phyloP scores from a whole-genome alignment of 2,797 vertebrate species.

The Pogonophryne albipinna region DNA sequence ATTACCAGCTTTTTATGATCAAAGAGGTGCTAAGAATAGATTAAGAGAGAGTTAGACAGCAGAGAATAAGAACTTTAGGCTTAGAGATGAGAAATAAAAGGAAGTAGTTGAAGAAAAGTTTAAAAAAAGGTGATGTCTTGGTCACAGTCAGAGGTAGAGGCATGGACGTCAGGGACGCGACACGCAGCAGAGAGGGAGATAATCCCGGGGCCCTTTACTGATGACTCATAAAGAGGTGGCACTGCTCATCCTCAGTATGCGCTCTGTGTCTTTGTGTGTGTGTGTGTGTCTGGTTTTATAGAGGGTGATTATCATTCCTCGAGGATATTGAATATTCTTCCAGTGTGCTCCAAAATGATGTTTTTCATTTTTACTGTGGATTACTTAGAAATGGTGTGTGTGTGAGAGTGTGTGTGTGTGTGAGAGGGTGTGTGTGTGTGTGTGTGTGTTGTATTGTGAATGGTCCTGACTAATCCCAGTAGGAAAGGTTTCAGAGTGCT shows the following conservation, averaged over 20 bases:
- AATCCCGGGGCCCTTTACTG: constrained; percentile 46
- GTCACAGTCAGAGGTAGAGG: constrained; percentile 12
- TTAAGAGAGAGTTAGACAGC: background rate
- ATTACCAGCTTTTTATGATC: background rate
- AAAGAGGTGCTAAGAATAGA: constrained; percentile 16
- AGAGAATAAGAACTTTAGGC: constrained; percentile 9
- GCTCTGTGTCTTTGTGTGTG: background rate
- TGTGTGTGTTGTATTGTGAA: constrained; percentile 27
- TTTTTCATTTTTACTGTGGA: constrained; percentile 48
- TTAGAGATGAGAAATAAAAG: constrained; percentile 46
- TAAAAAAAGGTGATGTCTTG: constrained; percentile 10
- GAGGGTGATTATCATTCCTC: constrained; percentile 39
- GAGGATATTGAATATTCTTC: constrained; percentile 44
- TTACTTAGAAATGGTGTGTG: constrained; percentile 19
- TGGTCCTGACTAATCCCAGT: constrained; percentile 57
- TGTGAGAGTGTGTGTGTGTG: constrained; percentile 12
- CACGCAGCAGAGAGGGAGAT: constrained; percentile 28
- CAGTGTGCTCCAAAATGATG: constrained; percentile 27
- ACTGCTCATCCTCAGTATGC: constrained; percentile 28
- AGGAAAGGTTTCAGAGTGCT: constrained; percentile 41
- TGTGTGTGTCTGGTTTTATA: constrained; percentile 16
- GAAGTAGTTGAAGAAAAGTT: constrained; percentile 22
- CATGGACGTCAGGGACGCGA: constrained; percentile 18
- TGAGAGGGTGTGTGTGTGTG: background rate
- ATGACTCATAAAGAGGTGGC: constrained; percentile 64